A percentile compares a stretch with the other conserved stretches of the same genome.
These are phyloP conservation scores for Mionectes olivaceus DNA, from an alignment of 2,797 vertebrate species.

Conservation along the genomic window DNA sequence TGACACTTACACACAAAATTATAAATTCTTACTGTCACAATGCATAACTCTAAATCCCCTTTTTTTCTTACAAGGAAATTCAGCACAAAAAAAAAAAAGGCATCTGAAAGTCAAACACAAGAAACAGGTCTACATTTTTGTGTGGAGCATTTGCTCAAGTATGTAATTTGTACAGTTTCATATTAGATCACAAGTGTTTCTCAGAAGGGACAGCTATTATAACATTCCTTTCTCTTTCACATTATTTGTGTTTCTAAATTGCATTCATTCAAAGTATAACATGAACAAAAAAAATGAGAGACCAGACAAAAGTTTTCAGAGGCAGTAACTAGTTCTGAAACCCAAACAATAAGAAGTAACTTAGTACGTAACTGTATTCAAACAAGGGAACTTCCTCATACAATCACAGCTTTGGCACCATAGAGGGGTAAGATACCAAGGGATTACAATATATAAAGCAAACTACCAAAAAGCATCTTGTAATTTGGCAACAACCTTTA, in stretches of 20 bases:
- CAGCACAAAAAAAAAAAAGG: not conserved
- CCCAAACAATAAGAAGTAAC: not conserved
- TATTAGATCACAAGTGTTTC: not conserved
- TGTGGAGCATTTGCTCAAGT: not conserved
- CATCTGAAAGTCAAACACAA: not conserved
- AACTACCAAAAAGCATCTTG: rapidly evolving
- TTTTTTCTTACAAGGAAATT: not conserved
- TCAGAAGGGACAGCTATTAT: not conserved
- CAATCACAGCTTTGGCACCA: not conserved
- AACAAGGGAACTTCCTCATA: not conserved
- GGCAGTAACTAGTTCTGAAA: not conserved
- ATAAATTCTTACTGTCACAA: not conserved
- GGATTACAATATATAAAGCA: not conserved
- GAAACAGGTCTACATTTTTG: not conserved
- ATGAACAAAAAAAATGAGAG: not conserved
- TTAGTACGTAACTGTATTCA: not conserved
- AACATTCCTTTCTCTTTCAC: not conserved
- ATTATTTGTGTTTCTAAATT: not conserved
- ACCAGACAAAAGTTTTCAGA: not conserved
- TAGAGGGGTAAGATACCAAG: rapidly evolving
- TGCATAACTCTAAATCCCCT: not conserved
- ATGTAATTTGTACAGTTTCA: not conserved
- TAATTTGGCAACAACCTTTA: not conserved
- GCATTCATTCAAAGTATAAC: not conserved
- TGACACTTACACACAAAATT: not conserved